Evolutionary conservation across 1,140 invertebrate genomes (phyloP).

Genomic region (Cherax destructor): DNA sequence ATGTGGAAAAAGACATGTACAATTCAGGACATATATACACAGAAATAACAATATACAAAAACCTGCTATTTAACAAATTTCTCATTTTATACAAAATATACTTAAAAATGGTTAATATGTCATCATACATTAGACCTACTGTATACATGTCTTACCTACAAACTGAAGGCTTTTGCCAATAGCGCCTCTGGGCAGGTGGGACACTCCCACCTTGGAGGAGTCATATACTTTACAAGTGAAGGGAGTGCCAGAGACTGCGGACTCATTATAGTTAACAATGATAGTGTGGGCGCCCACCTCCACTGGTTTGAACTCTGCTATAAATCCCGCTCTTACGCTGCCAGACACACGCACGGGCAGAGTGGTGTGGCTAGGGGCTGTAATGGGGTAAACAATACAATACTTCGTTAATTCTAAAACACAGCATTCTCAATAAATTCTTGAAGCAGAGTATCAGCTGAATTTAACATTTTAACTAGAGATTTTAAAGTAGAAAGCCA

Average conservation of each 20-base stretch:
- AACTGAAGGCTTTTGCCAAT: conserved; percentile 79
- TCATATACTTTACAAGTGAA: conserved; percentile 96
- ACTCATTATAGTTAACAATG: conserved; percentile 92
- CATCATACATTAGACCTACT: not conserved
- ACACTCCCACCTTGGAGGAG: conserved; percentile 79
- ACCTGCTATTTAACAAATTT: too few species aligned
- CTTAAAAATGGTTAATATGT: not conserved
- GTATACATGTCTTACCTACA: conserved; percentile 74
- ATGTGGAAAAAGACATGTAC: too few species aligned
- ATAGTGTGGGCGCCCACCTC: conserved; percentile 93
- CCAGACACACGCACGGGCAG: conserved; percentile 93
- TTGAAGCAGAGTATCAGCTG: too few species aligned
- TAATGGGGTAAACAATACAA: conserved; percentile 72
- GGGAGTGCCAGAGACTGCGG: conserved; percentile 92
- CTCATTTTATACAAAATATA: too few species aligned
- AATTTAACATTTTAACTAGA: too few species aligned
- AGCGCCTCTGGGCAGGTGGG: conserved; percentile 77
- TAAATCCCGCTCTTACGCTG: conserved; percentile 87
- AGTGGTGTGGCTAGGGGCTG: conserved; percentile 78
- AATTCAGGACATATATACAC: too few species aligned
- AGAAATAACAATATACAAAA: too few species aligned
- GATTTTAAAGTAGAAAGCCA: too few species aligned
- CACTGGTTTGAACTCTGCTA: conserved; percentile 92
- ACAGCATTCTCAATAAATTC: too few species aligned
- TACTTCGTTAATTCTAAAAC: too few species aligned